Percentiles rank a stretch among this genome's conserved stretches.
Conservation (phyloP, 2,888 invertebrate species). For the Synergus laeviventris region DNA sequence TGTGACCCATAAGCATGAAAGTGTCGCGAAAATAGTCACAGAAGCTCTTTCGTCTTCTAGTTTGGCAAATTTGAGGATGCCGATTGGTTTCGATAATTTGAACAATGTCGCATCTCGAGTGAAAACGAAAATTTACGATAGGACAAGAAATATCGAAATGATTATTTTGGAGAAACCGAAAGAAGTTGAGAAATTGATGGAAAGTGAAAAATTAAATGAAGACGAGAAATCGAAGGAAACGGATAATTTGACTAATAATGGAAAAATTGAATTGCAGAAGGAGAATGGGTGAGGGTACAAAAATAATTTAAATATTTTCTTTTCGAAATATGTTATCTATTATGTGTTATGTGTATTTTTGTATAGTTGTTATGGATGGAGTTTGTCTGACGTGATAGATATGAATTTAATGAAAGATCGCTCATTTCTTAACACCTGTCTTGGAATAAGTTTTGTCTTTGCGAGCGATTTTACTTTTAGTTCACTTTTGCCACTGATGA, state of each 20-base stretch:
- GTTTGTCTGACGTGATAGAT: slow-evolving; percentile 66
- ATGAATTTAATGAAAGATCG: slow-evolving; percentile 68
- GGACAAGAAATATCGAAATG: slow-evolving; percentile 6
- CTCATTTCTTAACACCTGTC: slow-evolving; percentile 80
- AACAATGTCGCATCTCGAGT: slow-evolving; percentile 51
- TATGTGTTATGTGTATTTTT: no score
- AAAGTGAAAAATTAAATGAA: not conserved
- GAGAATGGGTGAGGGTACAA: slow-evolving; percentile 32
- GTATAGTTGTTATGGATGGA: slow-evolving; percentile 24
- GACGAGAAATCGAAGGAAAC: not conserved
- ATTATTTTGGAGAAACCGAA: not conserved
- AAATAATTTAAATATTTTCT: no score
- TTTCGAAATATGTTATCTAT: no score
- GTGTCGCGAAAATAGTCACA: slow-evolving; percentile 56
- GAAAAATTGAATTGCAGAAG: not conserved
- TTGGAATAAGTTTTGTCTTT: slow-evolving; percentile 83
- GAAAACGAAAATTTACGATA: slow-evolving; percentile 46
- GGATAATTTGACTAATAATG: not conserved
- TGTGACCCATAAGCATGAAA: slow-evolving; percentile 44
- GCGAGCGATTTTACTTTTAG: slow-evolving; percentile 85
- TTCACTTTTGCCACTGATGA: slow-evolving; percentile 82
- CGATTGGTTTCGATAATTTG: slow-evolving; percentile 55
- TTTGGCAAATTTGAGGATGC: slow-evolving; percentile 65
- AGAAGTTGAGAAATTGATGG: not conserved
- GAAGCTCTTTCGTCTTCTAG: slow-evolving; percentile 67